These are phyloP conservation scores for Sarcophaga rosellei DNA, from an alignment of 2,888 invertebrate species.

Conservation along the genomic window DNA sequence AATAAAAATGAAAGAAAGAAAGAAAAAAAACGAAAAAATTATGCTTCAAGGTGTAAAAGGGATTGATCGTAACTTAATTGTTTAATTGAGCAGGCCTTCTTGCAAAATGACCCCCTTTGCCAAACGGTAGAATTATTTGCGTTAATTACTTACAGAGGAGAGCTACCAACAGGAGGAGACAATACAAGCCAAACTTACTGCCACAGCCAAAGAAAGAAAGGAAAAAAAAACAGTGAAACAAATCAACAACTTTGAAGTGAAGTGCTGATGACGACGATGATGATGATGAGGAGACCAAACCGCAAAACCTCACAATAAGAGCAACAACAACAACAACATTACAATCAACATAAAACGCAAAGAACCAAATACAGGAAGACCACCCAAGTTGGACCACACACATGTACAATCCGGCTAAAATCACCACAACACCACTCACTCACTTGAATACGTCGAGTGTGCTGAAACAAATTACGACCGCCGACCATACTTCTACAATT, in stretches of 20 bases:
- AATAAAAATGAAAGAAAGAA: too few relatives aligned
- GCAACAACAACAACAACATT: constrained; percentile 35
- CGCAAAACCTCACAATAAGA: constrained; percentile 56
- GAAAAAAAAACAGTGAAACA: constrained; percentile 5
- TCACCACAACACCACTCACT: constrained; percentile 11
- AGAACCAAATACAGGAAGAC: constrained; percentile 57
- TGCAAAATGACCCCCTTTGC: neutral
- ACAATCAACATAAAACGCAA: constrained; percentile 40
- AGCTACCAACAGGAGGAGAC: constrained; percentile 11
- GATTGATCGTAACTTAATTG: neutral
- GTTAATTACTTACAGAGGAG: constrained; percentile 20
- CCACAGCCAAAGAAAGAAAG: too few relatives aligned
- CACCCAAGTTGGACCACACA: constrained; percentile 68
- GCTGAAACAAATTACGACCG: neutral
- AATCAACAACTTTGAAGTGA: constrained; percentile 31
- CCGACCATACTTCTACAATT: neutral
- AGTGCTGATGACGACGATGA: constrained; percentile 26
- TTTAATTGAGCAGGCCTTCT: neutral
- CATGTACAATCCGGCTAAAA: constrained; percentile 16
- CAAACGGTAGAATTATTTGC: constrained; percentile 9
- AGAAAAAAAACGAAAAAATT: too few relatives aligned
- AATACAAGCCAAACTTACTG: constrained; percentile 8
- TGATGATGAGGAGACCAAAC: constrained; percentile 48
- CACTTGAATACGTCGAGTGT: constrained; percentile 12
- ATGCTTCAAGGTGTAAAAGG: neutral